Evolutionary conservation across 2,888 invertebrate species (phyloP).

Genomic region (Lathronympha strigana): DNA sequence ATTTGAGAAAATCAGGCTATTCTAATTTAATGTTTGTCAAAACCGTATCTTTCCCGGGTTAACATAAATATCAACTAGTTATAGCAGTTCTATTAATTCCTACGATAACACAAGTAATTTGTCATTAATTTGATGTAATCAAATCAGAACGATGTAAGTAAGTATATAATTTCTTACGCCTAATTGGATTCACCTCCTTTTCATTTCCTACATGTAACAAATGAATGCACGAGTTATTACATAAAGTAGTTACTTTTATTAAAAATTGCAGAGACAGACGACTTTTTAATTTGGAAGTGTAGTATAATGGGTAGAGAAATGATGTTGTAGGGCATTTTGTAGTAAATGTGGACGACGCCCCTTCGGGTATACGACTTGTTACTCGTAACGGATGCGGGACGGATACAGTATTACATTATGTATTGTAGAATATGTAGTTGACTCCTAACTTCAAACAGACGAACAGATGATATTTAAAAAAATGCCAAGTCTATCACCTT

Average conservation of each 20-base stretch:
- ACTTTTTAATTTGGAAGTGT: background rate
- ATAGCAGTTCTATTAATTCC: constrained; percentile 7
- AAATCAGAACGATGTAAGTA: constrained; percentile 56
- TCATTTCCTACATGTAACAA: constrained; percentile 68
- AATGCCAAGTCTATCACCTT: too few relatives aligned
- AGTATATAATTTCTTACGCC: constrained; percentile 53
- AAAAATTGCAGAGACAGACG: background rate
- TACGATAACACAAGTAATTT: constrained; percentile 41
- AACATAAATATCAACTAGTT: too few relatives aligned
- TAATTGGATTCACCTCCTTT: constrained; percentile 62
- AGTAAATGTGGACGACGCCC: constrained; percentile 54
- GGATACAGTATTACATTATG: background rate
- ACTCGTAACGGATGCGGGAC: background rate
- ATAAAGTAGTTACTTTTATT: background rate
- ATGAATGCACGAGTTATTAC: constrained; percentile 37
- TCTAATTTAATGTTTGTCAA: too few relatives aligned
- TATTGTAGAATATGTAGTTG: background rate
- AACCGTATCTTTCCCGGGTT: too few relatives aligned
- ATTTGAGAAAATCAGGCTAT: too few relatives aligned
- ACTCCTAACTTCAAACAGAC: too few relatives aligned
- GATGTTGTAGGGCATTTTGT: constrained; percentile 64
- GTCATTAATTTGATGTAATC: constrained; percentile 48
- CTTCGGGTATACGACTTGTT: background rate
- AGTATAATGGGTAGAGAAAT: constrained; percentile 63
- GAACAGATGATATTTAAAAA: too few relatives aligned